Conservation (phyloP, 1,140 invertebrate species). For the Procambarus clarkii region DNA sequence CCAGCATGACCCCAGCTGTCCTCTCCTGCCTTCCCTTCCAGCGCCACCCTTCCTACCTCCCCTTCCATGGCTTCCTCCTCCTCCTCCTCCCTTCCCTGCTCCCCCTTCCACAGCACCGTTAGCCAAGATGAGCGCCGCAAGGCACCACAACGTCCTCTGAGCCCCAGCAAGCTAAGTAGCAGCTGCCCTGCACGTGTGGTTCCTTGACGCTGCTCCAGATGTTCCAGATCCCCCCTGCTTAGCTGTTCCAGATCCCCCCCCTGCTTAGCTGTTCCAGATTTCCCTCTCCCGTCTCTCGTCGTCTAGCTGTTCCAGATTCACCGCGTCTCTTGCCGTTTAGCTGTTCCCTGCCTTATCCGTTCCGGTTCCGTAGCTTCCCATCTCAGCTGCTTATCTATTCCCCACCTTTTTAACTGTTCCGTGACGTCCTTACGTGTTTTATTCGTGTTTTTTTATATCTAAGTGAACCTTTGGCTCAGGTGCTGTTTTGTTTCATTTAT, state of each 20-base stretch:
- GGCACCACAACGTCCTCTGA: conserved; percentile 26
- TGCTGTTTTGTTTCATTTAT: no score
- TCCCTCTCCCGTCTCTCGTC: neutral
- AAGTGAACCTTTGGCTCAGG: no score
- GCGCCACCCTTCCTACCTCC: no score
- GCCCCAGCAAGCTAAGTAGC: conserved; percentile 22
- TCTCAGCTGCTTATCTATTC: neutral
- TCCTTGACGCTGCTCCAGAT: neutral
- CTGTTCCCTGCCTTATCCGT: neutral
- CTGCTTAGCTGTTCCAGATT: neutral
- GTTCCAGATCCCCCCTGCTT: neutral
- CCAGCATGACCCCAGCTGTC: neutral
- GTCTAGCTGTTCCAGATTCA: neutral
- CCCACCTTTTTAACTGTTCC: neutral
- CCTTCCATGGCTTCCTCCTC: neutral
- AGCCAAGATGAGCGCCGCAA: neutral
- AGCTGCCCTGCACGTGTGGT: conserved; percentile 31
- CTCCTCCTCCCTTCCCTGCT: neutral
- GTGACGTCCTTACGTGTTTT: no score
- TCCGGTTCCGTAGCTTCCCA: neutral
- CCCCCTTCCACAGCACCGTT: neutral
- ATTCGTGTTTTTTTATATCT: no score
- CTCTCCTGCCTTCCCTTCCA: neutral
- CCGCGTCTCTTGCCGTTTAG: neutral
- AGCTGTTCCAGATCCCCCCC: no score